Base-by-base conservation (phyloP, 2,113 vertebrate genomes). In the Anoplopoma fimbria region DNA sequence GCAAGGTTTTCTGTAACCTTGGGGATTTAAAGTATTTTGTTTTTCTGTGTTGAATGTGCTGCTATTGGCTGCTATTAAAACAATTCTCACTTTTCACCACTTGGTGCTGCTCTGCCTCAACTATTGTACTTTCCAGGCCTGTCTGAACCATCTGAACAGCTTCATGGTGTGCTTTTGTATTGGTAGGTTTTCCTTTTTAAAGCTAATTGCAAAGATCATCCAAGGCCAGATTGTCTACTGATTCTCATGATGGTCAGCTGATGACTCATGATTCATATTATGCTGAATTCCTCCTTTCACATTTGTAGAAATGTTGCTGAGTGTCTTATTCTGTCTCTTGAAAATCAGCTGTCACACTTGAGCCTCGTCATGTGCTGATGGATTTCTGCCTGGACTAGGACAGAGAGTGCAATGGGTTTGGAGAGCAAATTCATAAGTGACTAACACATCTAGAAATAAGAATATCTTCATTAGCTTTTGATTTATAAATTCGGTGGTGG, bases 401-500 rank as follows among this genome's bases (percentile, higher is more conserved):
- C n/a, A 19, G 51, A 75, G 49, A 81, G 75, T 49, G 79, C 60
- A 58, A 5, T 74, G 27, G 70, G 38, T 77, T 81, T 77, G 14
- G 10, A 80, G 62, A 75, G 69, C 71, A 72, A 74, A 81, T 58
- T 45, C 9, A 1, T 65, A 51, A 77, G 79, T 85, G 42, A 62
- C 61, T 23, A 69, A 42, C 27, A n/a, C 45, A 31, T 81, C 23
- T 34, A 53, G 63, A 57, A 78, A 79, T 78, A 38, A 69, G 23
- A 62, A 60, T 27, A 69, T 51, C 47, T 70, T 81, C 61, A 87
- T 91, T 85, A 77, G 57, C 64, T 81, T 57, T 47, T 72, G 74
- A 91, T 87, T 83, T 75, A 88, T 85, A 63, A 73, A 34, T 81
- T 71, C 67, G 60, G 47, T 36, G 29, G n/a, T 55, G 71, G 15